These are phyloP conservation scores for Microtus californicus DNA, from an alignment of 2,797 vertebrate genomes.

Conservation along the genomic window DNA sequence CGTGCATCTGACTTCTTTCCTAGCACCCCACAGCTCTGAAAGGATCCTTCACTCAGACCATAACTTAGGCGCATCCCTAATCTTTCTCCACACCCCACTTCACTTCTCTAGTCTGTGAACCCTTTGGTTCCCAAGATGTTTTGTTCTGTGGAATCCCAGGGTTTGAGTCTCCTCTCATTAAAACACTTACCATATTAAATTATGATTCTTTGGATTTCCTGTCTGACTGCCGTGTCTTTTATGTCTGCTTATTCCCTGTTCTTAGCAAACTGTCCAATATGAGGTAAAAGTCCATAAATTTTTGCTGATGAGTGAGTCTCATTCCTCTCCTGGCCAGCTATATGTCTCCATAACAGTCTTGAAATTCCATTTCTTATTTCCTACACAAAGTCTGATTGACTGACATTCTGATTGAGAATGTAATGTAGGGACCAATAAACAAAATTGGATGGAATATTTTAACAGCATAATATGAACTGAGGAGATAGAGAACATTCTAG, in stretches of 20 bases:
- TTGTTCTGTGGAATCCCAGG: not conserved
- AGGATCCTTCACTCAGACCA: not conserved
- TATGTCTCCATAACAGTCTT: not conserved
- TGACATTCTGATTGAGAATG: constrained; percentile 11
- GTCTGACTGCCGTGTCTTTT: constrained; percentile 5
- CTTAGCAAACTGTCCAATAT: not conserved
- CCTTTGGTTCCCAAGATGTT: constrained; percentile 5
- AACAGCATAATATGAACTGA: not conserved
- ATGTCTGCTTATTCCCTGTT: not conserved
- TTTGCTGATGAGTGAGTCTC: constrained; percentile 4
- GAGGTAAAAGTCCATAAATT: not conserved
- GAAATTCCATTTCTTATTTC: constrained; percentile 27
- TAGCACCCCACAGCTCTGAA: not conserved
- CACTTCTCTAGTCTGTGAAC: constrained; percentile 16
- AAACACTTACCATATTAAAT: not conserved
- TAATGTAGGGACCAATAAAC: not conserved
- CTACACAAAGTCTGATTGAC: not conserved
- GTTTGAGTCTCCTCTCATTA: not conserved
- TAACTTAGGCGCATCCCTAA: not conserved
- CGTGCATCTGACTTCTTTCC: not conserved
- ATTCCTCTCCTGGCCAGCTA: not conserved
- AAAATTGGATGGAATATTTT: not conserved
- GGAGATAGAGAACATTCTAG: not conserved
- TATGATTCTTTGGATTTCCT: not conserved
- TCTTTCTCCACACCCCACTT: not conserved